Conservation (phyloP, 2,888 invertebrate species). For the Macrosiphum euphorbiae region DNA sequence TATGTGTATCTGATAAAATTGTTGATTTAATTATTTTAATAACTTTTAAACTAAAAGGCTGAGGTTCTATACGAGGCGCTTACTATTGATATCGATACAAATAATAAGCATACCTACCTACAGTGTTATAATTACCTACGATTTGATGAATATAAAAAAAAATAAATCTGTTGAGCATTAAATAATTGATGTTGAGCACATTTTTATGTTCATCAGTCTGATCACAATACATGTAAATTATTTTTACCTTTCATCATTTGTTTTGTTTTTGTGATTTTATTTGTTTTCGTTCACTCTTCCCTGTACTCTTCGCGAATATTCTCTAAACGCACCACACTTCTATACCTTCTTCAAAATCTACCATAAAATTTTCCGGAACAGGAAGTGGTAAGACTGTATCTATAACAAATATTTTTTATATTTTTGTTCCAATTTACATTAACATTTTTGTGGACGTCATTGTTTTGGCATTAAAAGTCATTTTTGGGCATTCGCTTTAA, state of each 20-base stretch:
- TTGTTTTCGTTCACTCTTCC: constrained; percentile 63
- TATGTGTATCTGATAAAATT: constrained; percentile 25
- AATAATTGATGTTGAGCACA: constrained; percentile 35
- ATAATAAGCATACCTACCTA: constrained; percentile 24
- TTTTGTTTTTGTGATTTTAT: constrained; percentile 61
- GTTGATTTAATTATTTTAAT: background rate
- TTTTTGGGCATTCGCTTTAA: constrained; percentile 61
- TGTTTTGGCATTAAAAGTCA: constrained; percentile 56
- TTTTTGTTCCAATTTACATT: constrained; percentile 46
- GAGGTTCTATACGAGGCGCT: constrained; percentile 62
- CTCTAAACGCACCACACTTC: constrained; percentile 63
- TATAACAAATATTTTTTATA: constrained; percentile 49
- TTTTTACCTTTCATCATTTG: constrained; percentile 59
- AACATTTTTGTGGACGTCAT: constrained; percentile 62
- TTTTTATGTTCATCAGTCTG: constrained; percentile 56
- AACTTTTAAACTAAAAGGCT: constrained; percentile 22
- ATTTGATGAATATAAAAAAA: constrained; percentile 57
- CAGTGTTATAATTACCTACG: background rate
- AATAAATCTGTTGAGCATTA: constrained; percentile 15
- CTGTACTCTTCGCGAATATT: constrained; percentile 63
- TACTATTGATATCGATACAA: constrained; percentile 33
- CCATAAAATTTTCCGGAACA: constrained; percentile 64
- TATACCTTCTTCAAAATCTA: constrained; percentile 63
- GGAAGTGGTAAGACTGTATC: constrained; percentile 64
- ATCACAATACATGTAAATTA: constrained; percentile 46